Base-by-base conservation (phyloP, 2,797 vertebrate species). In the Gallinago solitaria region DNA sequence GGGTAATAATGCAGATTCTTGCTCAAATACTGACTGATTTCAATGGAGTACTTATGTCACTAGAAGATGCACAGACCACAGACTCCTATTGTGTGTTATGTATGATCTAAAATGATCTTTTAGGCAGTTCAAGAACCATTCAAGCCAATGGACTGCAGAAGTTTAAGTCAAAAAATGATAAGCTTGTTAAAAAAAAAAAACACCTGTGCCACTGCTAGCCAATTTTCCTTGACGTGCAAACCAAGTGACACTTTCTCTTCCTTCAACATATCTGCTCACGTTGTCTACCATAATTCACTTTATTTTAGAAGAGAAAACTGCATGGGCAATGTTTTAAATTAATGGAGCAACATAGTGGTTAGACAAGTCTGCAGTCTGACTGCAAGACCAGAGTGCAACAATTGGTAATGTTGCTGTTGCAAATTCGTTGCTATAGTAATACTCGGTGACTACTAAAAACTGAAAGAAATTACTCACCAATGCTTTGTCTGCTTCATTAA, bases 401-500 rank as follows among this genome's bases (percentile, higher is more conserved):
- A 37, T 53, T 64, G n/a, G 30, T 17, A 68, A 37, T 56, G 39
- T 7, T 74, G 17, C 74, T 84, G n/a, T n/a, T 69, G 50, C 60
- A 65, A 94, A 95, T 65, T 25, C 85, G 74, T 87, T 88, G 65
- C 79, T 71, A 68, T 43, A 75, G 56, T 53, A 88, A 93, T 67
- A 90, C 24, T 50, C 65, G 93, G 68, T 37, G 60, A 78, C 76
- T 87, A 92, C 70, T 78, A 32, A 93, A 87, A 89, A 83, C 2
- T 61, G 41, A 74, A 88, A 83, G 47, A 82, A 60, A 15, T 57
- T 53, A 97, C 98, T 97, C 97, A 99, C 99, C 98, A 99, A 87
- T 20, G 88, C 78, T 98, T 99, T 99, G 97, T 99, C 99, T 4
- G 87, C 85, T 97, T 99, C 98, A 90, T 99, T 98, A 96, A 99